Evolutionary conservation across 1,140 invertebrate genomes (phyloP).

Genomic region (Telenomus remus): DNA sequence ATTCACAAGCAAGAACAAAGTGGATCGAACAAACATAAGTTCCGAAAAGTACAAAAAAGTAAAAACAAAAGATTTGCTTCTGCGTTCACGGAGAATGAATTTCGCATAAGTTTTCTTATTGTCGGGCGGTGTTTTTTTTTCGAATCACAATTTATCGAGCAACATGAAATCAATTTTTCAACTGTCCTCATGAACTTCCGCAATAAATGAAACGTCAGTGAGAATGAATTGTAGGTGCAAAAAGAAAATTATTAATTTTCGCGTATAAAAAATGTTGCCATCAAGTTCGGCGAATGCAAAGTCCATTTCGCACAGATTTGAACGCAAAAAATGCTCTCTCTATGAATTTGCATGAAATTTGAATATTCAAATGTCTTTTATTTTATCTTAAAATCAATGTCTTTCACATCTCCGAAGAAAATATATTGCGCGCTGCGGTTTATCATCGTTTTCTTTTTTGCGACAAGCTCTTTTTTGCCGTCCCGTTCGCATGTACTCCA

Average conservation of each 20-base stretch:
- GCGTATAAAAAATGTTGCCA: no score
- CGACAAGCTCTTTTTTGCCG: not conserved
- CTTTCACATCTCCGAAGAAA: conserved; percentile 14
- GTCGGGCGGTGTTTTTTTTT: conserved; percentile 27
- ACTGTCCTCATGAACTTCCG: conserved; percentile 6
- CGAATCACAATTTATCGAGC: conserved; percentile 28
- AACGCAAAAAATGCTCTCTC: not conserved
- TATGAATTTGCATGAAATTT: conserved; percentile 10
- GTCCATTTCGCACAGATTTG: no score
- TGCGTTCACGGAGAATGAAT: conserved; percentile 36
- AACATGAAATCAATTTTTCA: conserved; percentile 38
- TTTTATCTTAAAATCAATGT: conserved; percentile 30
- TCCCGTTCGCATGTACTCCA: conserved; percentile 10
- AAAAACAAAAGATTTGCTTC: conserved; percentile 36
- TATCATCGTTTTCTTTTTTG: conserved; percentile 27
- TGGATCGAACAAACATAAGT: not conserved
- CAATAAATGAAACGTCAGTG: conserved; percentile 15
- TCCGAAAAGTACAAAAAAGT: conserved; percentile 7
- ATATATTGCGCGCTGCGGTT: conserved; percentile 30
- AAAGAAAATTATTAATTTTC: no score
- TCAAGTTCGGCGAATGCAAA: no score
- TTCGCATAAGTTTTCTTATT: conserved; percentile 25
- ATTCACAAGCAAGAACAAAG: not conserved
- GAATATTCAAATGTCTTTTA: conserved; percentile 21
- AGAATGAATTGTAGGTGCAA: not conserved